Conservation (phyloP, 2,797 vertebrate species). For the Danionella dracula region DNA sequence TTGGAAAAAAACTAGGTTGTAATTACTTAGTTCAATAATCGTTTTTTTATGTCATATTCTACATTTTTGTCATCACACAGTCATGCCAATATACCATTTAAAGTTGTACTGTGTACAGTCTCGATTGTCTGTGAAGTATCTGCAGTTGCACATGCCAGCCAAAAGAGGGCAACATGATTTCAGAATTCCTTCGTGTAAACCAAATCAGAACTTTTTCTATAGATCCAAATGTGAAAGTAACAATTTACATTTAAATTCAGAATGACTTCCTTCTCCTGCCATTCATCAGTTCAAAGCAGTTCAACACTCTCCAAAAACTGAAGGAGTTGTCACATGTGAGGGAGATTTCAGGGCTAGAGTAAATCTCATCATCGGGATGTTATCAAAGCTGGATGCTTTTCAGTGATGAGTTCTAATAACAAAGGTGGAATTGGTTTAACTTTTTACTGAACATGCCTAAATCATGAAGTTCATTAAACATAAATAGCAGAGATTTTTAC, state of each 20-base stretch:
- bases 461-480: conserved; percentile 30
- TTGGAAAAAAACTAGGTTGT: conserved; percentile 37
- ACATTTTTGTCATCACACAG: neutral
- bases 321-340: conserved; percentile 55
- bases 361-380: conserved; percentile 63
- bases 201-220: conserved; percentile 47
- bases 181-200: conserved; percentile 56
- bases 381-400: conserved; percentile 58
- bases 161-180: conserved; percentile 82
- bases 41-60: neutral
- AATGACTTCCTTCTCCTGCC: conserved; percentile 56
- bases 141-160: conserved; percentile 65
- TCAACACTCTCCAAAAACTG: conserved; percentile 62
- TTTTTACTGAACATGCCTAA: conserved; percentile 32
- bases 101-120: conserved; percentile 1
- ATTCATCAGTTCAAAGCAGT: conserved; percentile 61
- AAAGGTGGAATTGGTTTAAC: conserved; percentile 39
- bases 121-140: conserved; percentile 3
- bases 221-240: conserved; percentile 71
- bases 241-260: conserved; percentile 68
- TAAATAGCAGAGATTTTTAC: neutral
- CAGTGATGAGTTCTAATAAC: conserved; percentile 42
- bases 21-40: neutral
- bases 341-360: conserved; percentile 49
- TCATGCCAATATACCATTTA: too few species aligned